Conservation (phyloP, 1,140 invertebrate species). For the Solenopsis invicta region DNA sequence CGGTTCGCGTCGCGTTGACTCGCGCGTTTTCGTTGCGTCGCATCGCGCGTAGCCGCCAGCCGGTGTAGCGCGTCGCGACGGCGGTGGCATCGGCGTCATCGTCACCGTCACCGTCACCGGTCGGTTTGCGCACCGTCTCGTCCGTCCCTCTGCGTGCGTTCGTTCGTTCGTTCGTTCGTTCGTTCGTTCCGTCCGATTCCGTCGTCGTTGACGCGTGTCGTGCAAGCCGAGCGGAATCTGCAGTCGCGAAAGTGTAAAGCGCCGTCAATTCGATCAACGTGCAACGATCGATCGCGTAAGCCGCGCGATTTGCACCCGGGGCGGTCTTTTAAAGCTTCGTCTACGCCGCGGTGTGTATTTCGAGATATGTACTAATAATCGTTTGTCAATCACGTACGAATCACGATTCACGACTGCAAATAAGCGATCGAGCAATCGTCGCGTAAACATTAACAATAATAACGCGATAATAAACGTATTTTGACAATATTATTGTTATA, state of each 20-base stretch:
- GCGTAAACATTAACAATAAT: neutral
- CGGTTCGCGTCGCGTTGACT: too few species aligned
- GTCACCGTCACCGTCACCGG: neutral
- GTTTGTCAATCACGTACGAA: neutral
- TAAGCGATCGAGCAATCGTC: neutral
- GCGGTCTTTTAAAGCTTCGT: neutral
- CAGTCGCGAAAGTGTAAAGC: conserved; percentile 9
- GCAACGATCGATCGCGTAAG: neutral
- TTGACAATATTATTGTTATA: neutral
- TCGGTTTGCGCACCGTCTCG: neutral
- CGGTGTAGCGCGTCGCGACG: neutral
- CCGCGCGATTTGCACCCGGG: neutral
- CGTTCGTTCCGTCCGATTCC: too few species aligned
- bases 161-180: too few species aligned
- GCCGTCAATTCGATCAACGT: too few species aligned
- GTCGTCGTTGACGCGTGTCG: neutral
- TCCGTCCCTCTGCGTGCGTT: too few species aligned
- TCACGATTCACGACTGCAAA: too few species aligned
- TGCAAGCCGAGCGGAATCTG: neutral
- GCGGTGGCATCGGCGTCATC: neutral
- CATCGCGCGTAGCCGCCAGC: neutral
- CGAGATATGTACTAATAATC: neutral
- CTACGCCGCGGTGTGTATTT: neutral
- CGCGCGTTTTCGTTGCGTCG: too few species aligned
- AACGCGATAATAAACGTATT: neutral